Conservation (phyloP, 2,797 vertebrate species). For the Margarornis squamiger region DNA sequence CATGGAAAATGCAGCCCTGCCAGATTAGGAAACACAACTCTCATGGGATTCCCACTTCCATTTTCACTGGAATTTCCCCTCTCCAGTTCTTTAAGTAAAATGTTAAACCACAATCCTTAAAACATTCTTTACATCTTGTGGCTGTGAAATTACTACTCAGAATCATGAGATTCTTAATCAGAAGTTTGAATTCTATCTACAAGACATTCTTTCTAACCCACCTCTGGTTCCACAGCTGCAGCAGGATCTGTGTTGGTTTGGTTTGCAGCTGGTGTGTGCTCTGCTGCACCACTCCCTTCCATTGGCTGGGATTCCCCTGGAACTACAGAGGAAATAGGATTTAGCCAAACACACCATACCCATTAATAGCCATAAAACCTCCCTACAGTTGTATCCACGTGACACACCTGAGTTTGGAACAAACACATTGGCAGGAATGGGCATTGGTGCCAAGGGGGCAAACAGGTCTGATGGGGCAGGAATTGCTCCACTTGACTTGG, state of each 20-base stretch:
- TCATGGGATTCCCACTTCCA: background rate
- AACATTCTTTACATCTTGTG: background rate
- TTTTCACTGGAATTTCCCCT: background rate
- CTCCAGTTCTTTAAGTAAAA: background rate
- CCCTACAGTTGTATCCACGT: background rate
- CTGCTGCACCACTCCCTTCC: constrained; percentile 78
- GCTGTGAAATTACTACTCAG: background rate
- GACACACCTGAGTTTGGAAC: constrained; percentile 74
- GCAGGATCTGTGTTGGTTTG: constrained; percentile 74
- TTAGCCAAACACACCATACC: background rate
- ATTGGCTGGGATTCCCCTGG: constrained; percentile 81
- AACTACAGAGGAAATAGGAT: constrained; percentile 60
- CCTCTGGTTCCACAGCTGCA: constrained; percentile 63
- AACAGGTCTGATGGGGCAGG: constrained; percentile 87
- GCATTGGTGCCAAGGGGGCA: constrained; percentile 91
- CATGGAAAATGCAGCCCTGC: background rate
- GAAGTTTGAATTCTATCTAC: background rate
- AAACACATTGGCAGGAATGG: constrained; percentile 87
- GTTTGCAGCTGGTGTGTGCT: constrained; percentile 60
- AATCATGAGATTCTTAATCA: background rate
- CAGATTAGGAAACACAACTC: background rate
- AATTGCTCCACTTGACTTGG: constrained; percentile 73
- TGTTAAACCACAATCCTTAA: fast-evolving
- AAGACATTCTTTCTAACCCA: background rate
- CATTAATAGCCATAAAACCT: fast-evolving